Percentiles rank a stretch among this genome's conserved stretches.
These are phyloP conservation scores for Willisornis vidua DNA, from an alignment of 2,113 vertebrate species.

Conservation along the genomic window DNA sequence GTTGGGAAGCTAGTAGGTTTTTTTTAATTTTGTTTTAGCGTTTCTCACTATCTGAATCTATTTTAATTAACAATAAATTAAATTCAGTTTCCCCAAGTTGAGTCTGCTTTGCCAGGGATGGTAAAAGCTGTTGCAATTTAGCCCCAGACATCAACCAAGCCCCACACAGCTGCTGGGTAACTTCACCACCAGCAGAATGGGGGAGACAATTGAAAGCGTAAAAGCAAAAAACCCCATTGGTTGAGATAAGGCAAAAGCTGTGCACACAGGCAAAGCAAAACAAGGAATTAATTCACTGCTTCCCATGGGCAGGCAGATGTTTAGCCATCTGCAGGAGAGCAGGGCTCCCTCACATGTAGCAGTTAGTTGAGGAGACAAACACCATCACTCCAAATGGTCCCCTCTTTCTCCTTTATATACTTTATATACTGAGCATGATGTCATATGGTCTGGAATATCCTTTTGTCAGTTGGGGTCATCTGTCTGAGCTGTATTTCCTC, in stretches of 20 bases:
- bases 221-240: not conserved
- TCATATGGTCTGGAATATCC: not conserved
- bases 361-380: not conserved
- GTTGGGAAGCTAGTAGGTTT: not conserved
- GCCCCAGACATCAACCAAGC: not conserved
- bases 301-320: not conserved
- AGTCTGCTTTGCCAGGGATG: not conserved
- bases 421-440: not conserved
- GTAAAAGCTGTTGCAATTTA: not conserved
- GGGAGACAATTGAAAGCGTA: not conserved
- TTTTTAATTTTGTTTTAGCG: not conserved
- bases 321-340: not conserved
- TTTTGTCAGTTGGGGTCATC: not conserved
- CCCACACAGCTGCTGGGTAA: not conserved
- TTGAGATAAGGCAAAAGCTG: not conserved
- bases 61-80: not conserved
- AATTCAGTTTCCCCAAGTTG: not conserved
- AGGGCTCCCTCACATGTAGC: rapidly evolving
- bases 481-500: not conserved
- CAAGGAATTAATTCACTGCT: not conserved
- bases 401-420: not conserved
- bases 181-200: no score
- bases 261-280: not conserved
- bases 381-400: not conserved
- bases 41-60: not conserved